Conservation (phyloP, 2,888 invertebrate genomes). For the Andrena hattorfiana region DNA sequence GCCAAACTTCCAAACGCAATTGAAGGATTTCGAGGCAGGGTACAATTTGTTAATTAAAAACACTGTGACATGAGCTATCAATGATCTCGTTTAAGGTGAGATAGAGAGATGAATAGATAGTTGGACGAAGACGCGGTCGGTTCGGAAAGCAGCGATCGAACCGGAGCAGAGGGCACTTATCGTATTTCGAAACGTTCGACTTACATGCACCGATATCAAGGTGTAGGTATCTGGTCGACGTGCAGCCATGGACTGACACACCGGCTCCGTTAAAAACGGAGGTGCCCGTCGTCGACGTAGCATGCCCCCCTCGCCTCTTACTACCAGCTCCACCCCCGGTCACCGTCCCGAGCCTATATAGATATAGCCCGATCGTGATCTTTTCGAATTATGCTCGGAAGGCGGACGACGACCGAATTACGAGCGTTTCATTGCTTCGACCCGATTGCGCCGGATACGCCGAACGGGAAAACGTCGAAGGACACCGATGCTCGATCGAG, state of each 20-base stretch:
- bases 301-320: conserved; percentile 48
- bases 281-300: conserved; percentile 59
- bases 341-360: conserved; percentile 28
- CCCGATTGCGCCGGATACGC: conserved; percentile 36
- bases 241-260: conserved; percentile 74
- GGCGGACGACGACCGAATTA: conserved; percentile 18
- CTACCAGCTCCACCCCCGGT: conserved; percentile 40
- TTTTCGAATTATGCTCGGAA: conserved; percentile 33
- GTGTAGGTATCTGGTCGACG: conserved; percentile 72
- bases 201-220: conserved; percentile 70
- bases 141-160: conserved; percentile 31
- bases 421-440: conserved; percentile 40
- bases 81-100: background rate
- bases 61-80: background rate
- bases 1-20: no score
- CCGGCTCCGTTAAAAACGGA: conserved; percentile 67
- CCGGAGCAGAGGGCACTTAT: conserved; percentile 19
- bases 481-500: background rate
- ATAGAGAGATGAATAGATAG: background rate
- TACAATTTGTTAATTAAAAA: background rate
- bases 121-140: background rate
- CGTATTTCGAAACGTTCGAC: conserved; percentile 55
- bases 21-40: no score
- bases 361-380: conserved; percentile 40
- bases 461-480: background rate